Evolutionary conservation across 2,113 vertebrate species (phyloP).

Genomic region (Rallus limicola): DNA sequence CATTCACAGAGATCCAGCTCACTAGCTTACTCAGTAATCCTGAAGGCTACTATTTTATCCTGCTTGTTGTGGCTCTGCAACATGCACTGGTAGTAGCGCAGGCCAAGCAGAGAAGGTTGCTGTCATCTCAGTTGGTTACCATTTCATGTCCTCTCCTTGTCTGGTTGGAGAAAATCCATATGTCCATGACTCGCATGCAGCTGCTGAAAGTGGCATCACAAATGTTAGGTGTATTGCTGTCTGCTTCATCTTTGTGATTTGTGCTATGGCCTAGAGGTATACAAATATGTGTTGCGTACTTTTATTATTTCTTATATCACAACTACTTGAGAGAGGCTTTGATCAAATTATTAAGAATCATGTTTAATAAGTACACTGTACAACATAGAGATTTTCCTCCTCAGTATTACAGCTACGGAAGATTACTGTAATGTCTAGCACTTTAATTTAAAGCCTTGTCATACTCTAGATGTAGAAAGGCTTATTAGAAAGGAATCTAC

Average conservation of each 20-base stretch:
- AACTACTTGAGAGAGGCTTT: background rate
- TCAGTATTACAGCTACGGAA: background rate
- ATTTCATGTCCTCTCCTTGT: background rate
- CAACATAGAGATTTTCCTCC: background rate
- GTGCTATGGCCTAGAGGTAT: background rate
- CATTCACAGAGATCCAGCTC: background rate
- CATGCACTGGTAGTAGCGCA: fast-evolving
- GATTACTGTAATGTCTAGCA: background rate
- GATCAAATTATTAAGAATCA: background rate
- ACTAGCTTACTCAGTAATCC: background rate
- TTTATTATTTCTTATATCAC: background rate
- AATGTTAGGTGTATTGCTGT: fast-evolving
- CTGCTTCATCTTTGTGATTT: background rate
- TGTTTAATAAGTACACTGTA: background rate
- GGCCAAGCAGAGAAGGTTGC: background rate
- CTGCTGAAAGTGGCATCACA: background rate
- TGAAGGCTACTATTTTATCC: background rate
- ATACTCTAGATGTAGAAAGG: background rate
- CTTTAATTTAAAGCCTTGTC: background rate
- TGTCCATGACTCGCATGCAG: background rate
- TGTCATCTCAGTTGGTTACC: fast-evolving
- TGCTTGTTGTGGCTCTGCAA: background rate
- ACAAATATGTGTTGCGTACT: background rate
- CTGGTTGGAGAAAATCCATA: background rate
- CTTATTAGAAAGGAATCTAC: background rate